Evolutionary conservation across 2,888 invertebrate species (phyloP), one percentile per base, ranked within the genome.

Genomic region (Lissonota sp.): DNA sequence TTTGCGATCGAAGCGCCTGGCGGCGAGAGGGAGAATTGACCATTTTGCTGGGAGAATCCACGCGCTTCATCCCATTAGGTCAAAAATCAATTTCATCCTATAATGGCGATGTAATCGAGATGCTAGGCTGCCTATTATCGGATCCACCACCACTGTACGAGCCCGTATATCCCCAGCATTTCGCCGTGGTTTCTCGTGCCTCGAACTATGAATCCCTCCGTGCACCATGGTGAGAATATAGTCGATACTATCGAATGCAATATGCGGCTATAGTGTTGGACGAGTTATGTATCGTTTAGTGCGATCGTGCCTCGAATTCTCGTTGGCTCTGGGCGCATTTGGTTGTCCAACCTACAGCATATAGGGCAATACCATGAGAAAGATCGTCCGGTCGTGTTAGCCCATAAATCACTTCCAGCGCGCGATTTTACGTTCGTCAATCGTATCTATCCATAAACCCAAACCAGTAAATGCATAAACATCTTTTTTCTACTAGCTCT

Each of bases 91-190:
- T 73, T 70, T 66, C 26, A 26, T 16, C 8, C 16, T 42, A 57
- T 53, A 64, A 70, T 12, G 58, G 37, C 63, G 58, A 70, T 57
- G 57, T 40, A 55, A 70, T 79, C 58, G 64, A 74, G 60, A 74
- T 12, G 42, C 58, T 70, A 51, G 53, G 58, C 42, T 70, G 53
- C 64, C 37, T 70, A 64, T 64, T 60, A 66, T 70, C 58, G 66
- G 39, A 58, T 46, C 8, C 58, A 26, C 26, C 49, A 49, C 51
- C 44, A 58, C 5, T 66, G n/a, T 44, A 26, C 26, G 26, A 26
- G 26, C 26, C 37, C 37, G n/a, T 40, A 49, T 53, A 49, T n/a
- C 62, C 12, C 6, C 39, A 51, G 37, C 39, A 74, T 39, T 57
- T 71, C n/a, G n/a, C n/a, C 14, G 58, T 4, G 14, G 51, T 46